phyloP scores from a whole-genome alignment of 2,113 vertebrate species.

The Neopipo cinnamomea region DNA sequence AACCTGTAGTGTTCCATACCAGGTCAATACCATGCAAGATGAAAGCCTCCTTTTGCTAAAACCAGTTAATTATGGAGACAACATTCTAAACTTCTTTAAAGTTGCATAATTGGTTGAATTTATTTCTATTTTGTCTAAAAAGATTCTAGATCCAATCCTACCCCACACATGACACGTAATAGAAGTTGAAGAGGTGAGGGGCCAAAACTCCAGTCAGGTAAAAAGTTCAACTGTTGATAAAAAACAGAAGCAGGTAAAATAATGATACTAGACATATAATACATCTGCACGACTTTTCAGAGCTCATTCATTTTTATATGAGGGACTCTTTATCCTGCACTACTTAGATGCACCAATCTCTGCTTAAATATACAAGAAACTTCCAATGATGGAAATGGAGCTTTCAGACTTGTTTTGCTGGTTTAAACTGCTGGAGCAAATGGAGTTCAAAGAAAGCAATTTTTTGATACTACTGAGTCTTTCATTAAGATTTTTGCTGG shows the following conservation, averaged over 20 bases:
- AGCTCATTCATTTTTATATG: not conserved
- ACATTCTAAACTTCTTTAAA: not conserved
- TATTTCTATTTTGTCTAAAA: not conserved
- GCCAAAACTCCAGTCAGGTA: not conserved
- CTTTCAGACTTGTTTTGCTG: not conserved
- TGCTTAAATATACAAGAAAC: not conserved
- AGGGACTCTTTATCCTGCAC: not conserved
- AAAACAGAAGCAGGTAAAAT: not conserved
- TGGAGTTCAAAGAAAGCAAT: not conserved
- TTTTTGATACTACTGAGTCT: not conserved
- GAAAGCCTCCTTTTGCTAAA: not conserved
- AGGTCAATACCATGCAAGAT: not conserved
- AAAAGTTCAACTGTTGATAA: not conserved
- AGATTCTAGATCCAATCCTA: not conserved
- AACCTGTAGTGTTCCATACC: not conserved
- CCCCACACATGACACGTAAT: not conserved
- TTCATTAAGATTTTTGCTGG: not conserved
- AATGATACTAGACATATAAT: not conserved
- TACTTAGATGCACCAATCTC: not conserved
- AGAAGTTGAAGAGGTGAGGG: not conserved
- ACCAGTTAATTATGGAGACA: not conserved
- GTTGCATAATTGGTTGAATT: not conserved
- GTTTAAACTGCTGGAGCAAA: not conserved
- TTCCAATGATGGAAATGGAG: not conserved
- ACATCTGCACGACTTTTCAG: not conserved